phyloP scores from a whole-genome alignment of 1,140 invertebrate species.

The Pseudomyrmex cubaensis region DNA sequence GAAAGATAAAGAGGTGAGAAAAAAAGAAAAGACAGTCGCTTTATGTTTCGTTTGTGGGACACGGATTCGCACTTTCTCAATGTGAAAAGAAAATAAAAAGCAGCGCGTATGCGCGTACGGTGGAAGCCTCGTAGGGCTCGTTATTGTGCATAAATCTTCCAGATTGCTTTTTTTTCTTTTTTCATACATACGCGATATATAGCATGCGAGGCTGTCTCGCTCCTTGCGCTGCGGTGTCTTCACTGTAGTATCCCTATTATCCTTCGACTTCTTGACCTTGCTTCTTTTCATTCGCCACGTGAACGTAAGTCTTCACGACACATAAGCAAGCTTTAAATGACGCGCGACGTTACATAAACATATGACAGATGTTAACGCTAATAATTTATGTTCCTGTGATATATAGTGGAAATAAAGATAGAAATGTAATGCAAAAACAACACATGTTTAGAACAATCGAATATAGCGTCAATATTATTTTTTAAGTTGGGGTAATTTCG shows the following conservation, averaged over 20 bases:
- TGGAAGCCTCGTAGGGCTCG: not conserved
- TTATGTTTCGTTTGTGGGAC: slow-evolving; percentile 13
- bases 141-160: slow-evolving; percentile 53
- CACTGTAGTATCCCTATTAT: not conserved
- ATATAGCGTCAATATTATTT: too few relatives aligned
- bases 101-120: not conserved
- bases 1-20: not conserved
- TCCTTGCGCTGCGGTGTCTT: not conserved
- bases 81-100: slow-evolving; percentile 14
- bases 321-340: slow-evolving; percentile 7
- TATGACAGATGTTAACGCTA: not conserved
- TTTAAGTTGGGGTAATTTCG: too few relatives aligned
- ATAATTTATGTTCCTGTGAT: too few relatives aligned
- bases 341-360: not conserved
- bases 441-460: not conserved
- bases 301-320: slow-evolving; percentile 6
- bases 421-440: not conserved
- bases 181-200: not conserved
- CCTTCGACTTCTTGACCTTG: not conserved
- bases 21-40: not conserved
- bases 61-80: slow-evolving; percentile 42
- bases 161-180: slow-evolving; percentile 54
- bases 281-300: slow-evolving; percentile 14
- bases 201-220: not conserved
- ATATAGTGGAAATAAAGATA: not conserved